phyloP scores from a whole-genome alignment of 2,113 vertebrate genomes.

The Pterocles burchelli region DNA sequence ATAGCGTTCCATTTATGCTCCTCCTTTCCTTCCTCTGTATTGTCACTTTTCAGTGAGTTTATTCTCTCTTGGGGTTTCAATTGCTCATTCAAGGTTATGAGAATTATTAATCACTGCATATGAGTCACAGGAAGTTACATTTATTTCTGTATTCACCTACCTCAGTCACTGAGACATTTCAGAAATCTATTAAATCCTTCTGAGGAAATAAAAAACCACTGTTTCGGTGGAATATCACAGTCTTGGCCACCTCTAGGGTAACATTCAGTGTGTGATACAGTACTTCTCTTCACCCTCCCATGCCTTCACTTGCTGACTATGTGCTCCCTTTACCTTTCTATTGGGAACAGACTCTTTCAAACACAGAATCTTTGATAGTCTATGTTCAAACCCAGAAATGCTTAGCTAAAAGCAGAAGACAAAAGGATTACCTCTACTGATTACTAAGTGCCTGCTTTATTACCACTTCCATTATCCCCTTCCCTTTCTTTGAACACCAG shows the following conservation, averaged over 20 bases:
- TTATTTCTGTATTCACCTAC: conserved; percentile 30
- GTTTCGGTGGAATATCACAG: not conserved
- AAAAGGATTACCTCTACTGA: not conserved
- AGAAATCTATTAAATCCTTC: not conserved
- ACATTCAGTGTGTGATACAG: not conserved
- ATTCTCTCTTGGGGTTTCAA: not conserved
- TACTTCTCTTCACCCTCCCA: not conserved
- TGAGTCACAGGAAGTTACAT: conserved; percentile 26
- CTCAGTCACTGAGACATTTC: not conserved
- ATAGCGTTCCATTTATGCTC: not conserved
- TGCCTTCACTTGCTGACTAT: not conserved
- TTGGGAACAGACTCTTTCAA: not conserved
- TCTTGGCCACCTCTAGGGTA: not conserved
- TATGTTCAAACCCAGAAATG: not conserved
- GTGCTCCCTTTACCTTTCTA: not conserved
- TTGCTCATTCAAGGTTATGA: conserved; percentile 8
- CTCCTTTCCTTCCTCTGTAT: not conserved
- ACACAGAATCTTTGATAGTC: not conserved
- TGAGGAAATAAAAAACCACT: not conserved
- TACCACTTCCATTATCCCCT: not conserved
- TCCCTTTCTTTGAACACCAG: not conserved
- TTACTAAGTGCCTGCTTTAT: not conserved
- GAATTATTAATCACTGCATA: not conserved
- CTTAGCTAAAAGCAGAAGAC: not conserved
- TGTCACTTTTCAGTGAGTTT: conserved; percentile 15